Percentiles rank a stretch among this genome's conserved stretches.
Conservation (phyloP, 1,140 invertebrate genomes). For the Diabrotica virgifera region DNA sequence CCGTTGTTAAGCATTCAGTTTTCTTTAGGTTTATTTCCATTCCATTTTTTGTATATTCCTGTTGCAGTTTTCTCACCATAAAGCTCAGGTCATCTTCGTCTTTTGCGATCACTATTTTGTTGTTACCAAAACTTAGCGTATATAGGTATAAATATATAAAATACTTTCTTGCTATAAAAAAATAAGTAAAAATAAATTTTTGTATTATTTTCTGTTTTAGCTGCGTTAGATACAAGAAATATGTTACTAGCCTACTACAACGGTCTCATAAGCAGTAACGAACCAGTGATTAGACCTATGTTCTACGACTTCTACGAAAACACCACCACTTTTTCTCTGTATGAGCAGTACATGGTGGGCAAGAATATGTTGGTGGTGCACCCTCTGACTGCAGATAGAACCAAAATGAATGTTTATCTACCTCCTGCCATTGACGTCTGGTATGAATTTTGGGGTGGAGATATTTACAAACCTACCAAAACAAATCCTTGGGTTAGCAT, state of each 20-base stretch:
- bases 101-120: too few relatives aligned
- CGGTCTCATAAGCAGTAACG: conserved; percentile 15
- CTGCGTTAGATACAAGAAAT: conserved; percentile 19
- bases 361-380: conserved; percentile 42
- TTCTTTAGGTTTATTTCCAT: too few relatives aligned
- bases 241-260: conserved; percentile 17
- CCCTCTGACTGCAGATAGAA: conserved; percentile 28
- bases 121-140: too few relatives aligned
- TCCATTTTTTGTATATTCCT: too few relatives aligned
- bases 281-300: conserved; percentile 45
- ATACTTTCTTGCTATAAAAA: too few relatives aligned
- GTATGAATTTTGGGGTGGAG: conserved; percentile 48
- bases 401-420: conserved; percentile 39
- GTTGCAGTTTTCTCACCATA: too few relatives aligned
- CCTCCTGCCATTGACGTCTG: conserved; percentile 35
- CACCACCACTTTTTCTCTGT: conserved; percentile 34
- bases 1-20: too few relatives aligned
- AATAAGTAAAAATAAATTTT: too few relatives aligned
- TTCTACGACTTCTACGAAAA: conserved; percentile 45
- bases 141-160: too few relatives aligned
- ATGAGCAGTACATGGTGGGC: conserved; percentile 46
- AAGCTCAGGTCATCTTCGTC: too few relatives aligned
- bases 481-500: conserved; percentile 33
- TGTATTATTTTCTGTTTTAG: not conserved
- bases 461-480: conserved; percentile 20